Evolutionary conservation across 1,140 invertebrate species (phyloP), one percentile per base, ranked within the genome.

Genomic region (Drosophila azteca): DNA sequence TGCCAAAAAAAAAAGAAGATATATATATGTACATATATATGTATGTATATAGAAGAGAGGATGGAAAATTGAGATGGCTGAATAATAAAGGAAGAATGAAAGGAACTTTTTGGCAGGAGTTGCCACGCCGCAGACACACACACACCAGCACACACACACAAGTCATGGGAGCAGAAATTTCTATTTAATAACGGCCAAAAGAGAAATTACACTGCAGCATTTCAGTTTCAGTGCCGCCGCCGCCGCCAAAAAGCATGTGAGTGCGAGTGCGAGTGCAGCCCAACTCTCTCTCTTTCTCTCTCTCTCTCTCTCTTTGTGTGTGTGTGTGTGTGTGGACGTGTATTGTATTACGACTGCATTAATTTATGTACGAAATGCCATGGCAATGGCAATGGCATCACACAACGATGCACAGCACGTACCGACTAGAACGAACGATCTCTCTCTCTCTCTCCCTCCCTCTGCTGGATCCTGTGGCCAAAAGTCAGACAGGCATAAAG

Each of bases 131-230:
- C 67, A 62, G 43, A 46, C 46, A 15, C 24, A 60, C 11, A 48
- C 44, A 60, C 17, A 49, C 15, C 20, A 51, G n/a, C n/a, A 59
- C 51, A 45, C 44, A 45, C 31, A 77, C 57, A 66, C 45, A 71
- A 82, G 54, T 83, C 80, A 79, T 84, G 66, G 66, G 52, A 76
- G 76, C 51, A 50, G 73, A 87, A 87, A 88, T 68, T 78, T 87
- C 78, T 78, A 87, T 87, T 87, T 87, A 87, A 87, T 87, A 88
- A 87, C 75, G 52, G 54, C 74, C 67, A 70, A 58, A 79, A 82
- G 82, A 87, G 78, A 87, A 87, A 87, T 87, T 87, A 88, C 75
- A 87, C 82, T 87, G 82, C 82, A 87, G 70, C 75, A 87, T 69
- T 82, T 64, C 35, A 26, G 24, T 26, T 26, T 26, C 29, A 66